Base-by-base conservation (phyloP, 1,140 invertebrate species). In the Diploscapter pachys region DNA sequence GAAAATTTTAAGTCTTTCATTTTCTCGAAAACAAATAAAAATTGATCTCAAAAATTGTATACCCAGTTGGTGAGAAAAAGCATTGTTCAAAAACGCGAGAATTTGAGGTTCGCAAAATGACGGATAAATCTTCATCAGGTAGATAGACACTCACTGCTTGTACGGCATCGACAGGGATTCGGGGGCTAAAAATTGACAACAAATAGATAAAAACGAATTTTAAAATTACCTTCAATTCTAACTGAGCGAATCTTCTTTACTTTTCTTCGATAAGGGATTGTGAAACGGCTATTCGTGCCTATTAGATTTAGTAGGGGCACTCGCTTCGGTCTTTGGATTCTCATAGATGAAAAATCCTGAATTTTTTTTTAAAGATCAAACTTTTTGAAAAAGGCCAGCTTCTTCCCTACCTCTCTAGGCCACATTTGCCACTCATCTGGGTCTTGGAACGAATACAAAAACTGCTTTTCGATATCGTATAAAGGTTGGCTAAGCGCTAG, bases 361-460 rank as follows among this genome's bases (percentile, higher is more conserved):
- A 11, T 9, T 50, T n/a, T 11, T 50, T 66, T 3, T 13, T 3
- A 50, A 31, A 4, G 9, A 50, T 5, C 54, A 66, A 11, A 11
- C 5, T 50, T 53, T 52, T 52, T 6, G 8, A 3, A 11, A 66
- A 65, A 55, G 51, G 57, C 51, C 51, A 65, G 3, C 4, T 4
- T 67, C 4, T 55, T 3, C 4, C 50, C 50, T 63, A 8, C n/a
- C 31, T 6, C 8, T 63, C 51, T 63, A 3, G 51, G 51, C 63
- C 8, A 0, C 48, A 8, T 63, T 55, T 11, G 57, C 49, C 57
- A 55, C 54, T 69, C 67, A 57, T 69, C 67, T 4, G 67, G 67
- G n/a, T 69, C 67, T 50, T 69, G 54, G 67, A 69, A 69, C 67
- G 54, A 57, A 48, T 69, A 69, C 31, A 69, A 57, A 55, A 69